Base-by-base conservation (phyloP, 2,888 invertebrate species). In the Lomographa bimaculata region DNA sequence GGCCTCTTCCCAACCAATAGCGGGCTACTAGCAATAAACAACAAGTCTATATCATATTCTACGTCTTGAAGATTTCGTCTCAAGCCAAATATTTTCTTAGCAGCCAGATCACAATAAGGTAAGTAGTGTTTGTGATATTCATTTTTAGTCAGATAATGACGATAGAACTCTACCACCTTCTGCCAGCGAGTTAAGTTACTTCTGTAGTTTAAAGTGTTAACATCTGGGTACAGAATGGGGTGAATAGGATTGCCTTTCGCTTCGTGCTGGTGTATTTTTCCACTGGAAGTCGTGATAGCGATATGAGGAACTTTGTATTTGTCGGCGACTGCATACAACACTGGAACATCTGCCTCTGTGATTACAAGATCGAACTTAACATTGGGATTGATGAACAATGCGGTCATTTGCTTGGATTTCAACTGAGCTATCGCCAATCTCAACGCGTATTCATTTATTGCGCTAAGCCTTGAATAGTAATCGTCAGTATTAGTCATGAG, bases 301-400 rank as follows among this genome's bases (percentile, higher is more conserved):
- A 93, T 90, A 21, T 90, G 81, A 2, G 91, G 90, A 11, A 76
- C 83, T 16, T 86, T 65, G 56, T 91, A 92, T 50, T 89, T 89
- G 21, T 91, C 82, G 8, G 90, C 90, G 8, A 90, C 81, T 0
- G 84, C 90, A 37, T 87, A 90, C 19, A 90, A 57, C 0, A 89
- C 34, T 0, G 91, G 90, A 2, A 85, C 72, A 3, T 91, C 76
- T n/a, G 86, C 81, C 64, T 92, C 92, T 1, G 89, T 79, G 19
- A 92, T 69, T 0, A 92, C 83, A 16, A 91, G 58, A 62, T 92
- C 92, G 50, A 92, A 92, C 36, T 79, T 76, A 11, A 87, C 67
- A 14, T 80, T 81, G 0, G 79, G 79, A 39, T 84, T 87, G 1
- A 79, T 64, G 3, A 87, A 56, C 5, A 87, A 46, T 1, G 86